Evolutionary conservation across 2,797 vertebrate species (phyloP), one percentile per base, ranked within the genome.

Genomic region (Merluccius polli): DNA sequence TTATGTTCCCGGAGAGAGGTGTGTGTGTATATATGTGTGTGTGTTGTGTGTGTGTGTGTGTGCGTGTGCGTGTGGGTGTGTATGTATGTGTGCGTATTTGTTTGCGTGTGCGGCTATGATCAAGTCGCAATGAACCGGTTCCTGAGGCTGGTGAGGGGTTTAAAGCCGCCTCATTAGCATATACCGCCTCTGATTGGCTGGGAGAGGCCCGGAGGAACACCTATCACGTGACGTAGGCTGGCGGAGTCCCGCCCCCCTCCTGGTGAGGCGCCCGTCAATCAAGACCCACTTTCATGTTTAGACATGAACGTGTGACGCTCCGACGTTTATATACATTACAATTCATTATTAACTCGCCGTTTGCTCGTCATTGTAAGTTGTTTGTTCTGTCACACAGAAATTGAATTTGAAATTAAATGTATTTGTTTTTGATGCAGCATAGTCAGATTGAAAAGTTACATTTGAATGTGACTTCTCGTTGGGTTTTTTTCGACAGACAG

Each of bases 101-200:
- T 38, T 9, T 29, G 80, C 4, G 76, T n/a, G 73, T 79, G 75
- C 81, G 4, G 21, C 83, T 87, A 82, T 84, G 75, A 76, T 82
- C 74, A 83, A 84, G 76, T 75, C 68, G 86, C 33, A 75, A 72
- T 84, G 80, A 73, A 63, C 32, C 72, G 79, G 86, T 88, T 88
- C 90, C 90, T 87, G 79, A 81, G 78, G 81, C 80, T 77, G 44
- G 41, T 85, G 35, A 75, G 65, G 75, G 69, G 87, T 86, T 88
- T 88, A 84, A 87, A 91, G 79, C 29, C 69, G 73, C 73, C 80
- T 85, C 36, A 89, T 92, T 90, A 89, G 85, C 88, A 92, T 91
- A 92, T 91, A 78, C 1, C 36, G 0, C 0, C 77, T 73, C 33
- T 87, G 87, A 93, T 93, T 93, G 93, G 93, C 82, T 88, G 75